Evolutionary conservation across 2,113 vertebrate genomes (phyloP).

Genomic region (Ceuthmochares aereus): DNA sequence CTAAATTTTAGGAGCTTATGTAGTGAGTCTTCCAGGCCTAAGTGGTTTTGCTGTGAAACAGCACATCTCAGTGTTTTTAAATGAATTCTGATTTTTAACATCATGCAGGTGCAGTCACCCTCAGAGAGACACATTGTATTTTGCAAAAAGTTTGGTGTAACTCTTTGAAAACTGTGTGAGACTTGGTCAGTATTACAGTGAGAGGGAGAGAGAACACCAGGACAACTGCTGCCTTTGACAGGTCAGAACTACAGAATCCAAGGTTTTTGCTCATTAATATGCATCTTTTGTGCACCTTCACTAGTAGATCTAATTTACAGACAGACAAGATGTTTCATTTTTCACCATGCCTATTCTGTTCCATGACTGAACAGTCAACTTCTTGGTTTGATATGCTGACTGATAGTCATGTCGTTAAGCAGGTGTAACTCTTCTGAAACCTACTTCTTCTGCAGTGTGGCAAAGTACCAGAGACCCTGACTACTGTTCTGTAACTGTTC

Average conservation of each 20-base stretch:
- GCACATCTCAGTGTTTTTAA: neutral
- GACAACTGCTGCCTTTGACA: neutral
- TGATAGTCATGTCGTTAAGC: neutral
- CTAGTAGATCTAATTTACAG: neutral
- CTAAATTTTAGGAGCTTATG: neutral
- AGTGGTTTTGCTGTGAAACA: neutral
- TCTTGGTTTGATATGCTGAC: neutral
- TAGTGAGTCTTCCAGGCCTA: neutral
- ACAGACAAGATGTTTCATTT: neutral
- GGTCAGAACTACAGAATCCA: neutral
- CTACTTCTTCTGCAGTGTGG: neutral
- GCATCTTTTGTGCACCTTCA: neutral
- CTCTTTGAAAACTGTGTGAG: neutral
- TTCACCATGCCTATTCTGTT: neutral
- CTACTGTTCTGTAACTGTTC: neutral
- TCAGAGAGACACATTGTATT: neutral
- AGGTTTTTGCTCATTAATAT: neutral
- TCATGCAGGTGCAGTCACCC: neutral
- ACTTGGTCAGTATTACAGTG: neutral
- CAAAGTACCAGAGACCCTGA: neutral
- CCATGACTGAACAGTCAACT: neutral
- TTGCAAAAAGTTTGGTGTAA: neutral
- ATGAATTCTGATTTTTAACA: neutral
- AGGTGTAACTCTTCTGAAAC: neutral
- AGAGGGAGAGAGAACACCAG: neutral